Evolutionary conservation across 1,140 invertebrate genomes (phyloP), one percentile per base, ranked within the genome.

Genomic region (Drosophila cardini): DNA sequence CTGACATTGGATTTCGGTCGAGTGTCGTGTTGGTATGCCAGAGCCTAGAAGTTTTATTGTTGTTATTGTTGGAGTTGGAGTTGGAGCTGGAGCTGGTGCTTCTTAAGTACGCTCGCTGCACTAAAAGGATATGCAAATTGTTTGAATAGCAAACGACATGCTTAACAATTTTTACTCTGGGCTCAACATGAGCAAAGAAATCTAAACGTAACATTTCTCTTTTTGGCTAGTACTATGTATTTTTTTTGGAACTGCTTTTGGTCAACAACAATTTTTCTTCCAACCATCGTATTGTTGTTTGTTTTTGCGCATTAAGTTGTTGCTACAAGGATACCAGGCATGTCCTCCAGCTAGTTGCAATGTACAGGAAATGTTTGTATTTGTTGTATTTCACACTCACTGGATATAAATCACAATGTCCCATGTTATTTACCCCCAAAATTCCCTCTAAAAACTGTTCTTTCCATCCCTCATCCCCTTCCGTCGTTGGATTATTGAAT

Each of bases 111-210:
- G 73, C 78, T 86, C 60, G 75, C 72, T 87, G 68, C 83, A 79
- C 83, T 86, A 86, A 90, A 85, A 90, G 85, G 85, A 90, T 90
- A 90, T 90, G 85, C 85, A 90, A 90, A 90, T 90, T 90, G 85
- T 90, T 90, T 90, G 83, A 86, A 86, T 82, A 86, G 76, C 76
- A 81, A 85, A 79, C 83, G 79, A 86, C 83, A 87, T 87, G 78
- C 83, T 82, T 81, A 86, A 78, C 78, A 81, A 86, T 86, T 79
- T 70, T 75, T 58, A 42, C 74, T 58, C 60, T 21, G 45, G 53
- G 18, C 61, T 46, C 48, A 76, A 62, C 52, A 74, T 63, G 52
- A 80, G 53, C 45, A 71, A 70, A 50, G 56, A 43, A 67, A 55
- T 69, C 64, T 50, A 76, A 26, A 80, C 62, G 65, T 69, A 72